Evolutionary conservation across 2,797 vertebrate genomes (phyloP), one percentile per base, ranked within the genome.

Genomic region (Etheostoma nigrum): DNA sequence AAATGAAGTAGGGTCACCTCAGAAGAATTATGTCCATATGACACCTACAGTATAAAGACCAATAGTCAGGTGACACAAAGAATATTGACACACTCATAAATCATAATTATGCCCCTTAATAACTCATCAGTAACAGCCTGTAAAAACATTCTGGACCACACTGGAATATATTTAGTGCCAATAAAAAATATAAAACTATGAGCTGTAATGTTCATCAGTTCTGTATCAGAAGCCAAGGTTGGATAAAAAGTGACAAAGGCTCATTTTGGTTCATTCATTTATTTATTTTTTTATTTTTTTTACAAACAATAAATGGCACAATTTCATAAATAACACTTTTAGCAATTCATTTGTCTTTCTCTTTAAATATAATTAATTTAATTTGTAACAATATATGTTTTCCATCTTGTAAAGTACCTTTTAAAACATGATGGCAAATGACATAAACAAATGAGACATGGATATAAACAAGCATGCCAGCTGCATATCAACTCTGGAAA

Each of bases 221-320:
- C 13, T 49, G 25, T 40, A 53, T 54, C 5, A 72, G 5, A 33
- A 36, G 48, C 77, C 18, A 51, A 51, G 21, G n/a, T 40, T 62
- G 47, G 23, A 65, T 5, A 23, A 1, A 57, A 54, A 15, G 42
- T 40, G 40, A 79, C 65, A 58, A 57, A 57, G 42, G 9, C 18
- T 33, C 14, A 5, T 60, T 69, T 60, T 10, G 77, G 23, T 72
- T 79, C 51, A 51, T 33, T 78, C 11, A 30, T 90, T 89, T 77
- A 72, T 88, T 82, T 30, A 2, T n/a, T 49, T 78, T 25, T 27
- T 27, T 4, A 4, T 87, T 83, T 83, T 27, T 82, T 87, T 83
- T 83, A 91, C 83, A 93, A 93, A 93, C 87, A 91, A 42, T 78
- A 76, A 90, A 93, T 91, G 88, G 86, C 91, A 90, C 88, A 83